These are phyloP conservation scores for Mungos mungo DNA, from an alignment of 2,113 vertebrate genomes.

Conservation along the genomic window DNA sequence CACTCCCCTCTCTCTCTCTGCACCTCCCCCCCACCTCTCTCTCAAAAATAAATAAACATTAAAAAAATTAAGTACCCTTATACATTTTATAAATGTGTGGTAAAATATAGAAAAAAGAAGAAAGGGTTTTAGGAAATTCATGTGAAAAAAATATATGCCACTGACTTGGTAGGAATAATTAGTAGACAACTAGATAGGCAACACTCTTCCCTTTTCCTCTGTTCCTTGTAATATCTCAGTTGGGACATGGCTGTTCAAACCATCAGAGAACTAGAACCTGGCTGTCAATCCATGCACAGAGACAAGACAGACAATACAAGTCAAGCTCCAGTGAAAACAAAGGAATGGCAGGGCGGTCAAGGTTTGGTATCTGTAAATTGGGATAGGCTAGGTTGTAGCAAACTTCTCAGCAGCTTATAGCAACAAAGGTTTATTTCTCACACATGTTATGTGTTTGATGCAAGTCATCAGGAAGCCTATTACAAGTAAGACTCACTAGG, in stretches of 20 bases:
- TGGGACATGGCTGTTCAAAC: background rate
- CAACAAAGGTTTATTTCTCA: background rate
- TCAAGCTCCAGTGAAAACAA: background rate
- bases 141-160: background rate
- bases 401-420: background rate
- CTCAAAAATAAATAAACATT: no score
- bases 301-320: background rate
- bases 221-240: background rate
- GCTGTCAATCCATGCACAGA: background rate
- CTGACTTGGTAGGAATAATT: conserved; percentile 28
- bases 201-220: background rate
- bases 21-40: no score
- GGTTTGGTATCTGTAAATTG: background rate
- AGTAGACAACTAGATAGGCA: background rate
- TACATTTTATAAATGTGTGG: background rate
- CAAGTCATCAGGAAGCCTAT: background rate
- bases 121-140: conserved; percentile 6
- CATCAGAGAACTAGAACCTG: conserved; percentile 28
- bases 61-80: background rate
- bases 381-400: background rate
- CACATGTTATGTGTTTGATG: background rate
- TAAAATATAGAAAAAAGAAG: conserved; percentile 23
- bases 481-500: background rate
- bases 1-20: no score
- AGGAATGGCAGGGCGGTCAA: background rate